Base-by-base conservation (phyloP, 2,113 vertebrate genomes). In the Lota lota region DNA sequence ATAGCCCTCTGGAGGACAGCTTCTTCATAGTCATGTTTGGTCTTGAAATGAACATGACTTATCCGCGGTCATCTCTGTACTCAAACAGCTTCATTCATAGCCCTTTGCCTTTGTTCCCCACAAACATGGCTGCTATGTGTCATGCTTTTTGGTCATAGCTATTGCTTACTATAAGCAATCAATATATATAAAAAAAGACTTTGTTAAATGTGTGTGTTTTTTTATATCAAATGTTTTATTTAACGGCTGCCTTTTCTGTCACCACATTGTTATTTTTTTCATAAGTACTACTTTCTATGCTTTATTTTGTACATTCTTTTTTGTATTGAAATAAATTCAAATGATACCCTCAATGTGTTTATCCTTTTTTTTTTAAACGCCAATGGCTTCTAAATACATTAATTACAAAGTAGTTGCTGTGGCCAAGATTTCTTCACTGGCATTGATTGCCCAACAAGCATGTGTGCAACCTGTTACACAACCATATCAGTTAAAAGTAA, bases 301-400 rank as follows among this genome's bases (percentile, higher is more conserved):
- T 89, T 92, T 77, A 81, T 92, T 93, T 93, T 93, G 81, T 91
- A 92, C 68, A 63, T 85, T 85, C 90, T 87, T 83, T 84, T 91
- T 90, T 91, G 79, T 91, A 87, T 82, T 71, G 61, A 86, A 91
- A 91, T 87, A 86, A 85, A 86, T 78, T 70, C 56, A 22, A 81
- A 76, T 75, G 61, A 74, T 71, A 77, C 50, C 66, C 18, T 63
- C 64, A 40, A 12, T 61, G 7, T 16, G 14, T 2, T 69, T 66
- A 3, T 63, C 28, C 4, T 63, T 19, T 63, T 62, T 18, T 63
- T 63, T 61, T 15, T 3, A 14, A 16, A 20, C 19, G 12, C 58
- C 5, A 47, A 47, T 47, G 12, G 40, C 12, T 47, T 47, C 5
- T 10, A 47, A 47, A 47, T 47, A 47, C 12, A 47, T 47, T 47